phyloP scores from a whole-genome alignment of 2,888 invertebrate species.

The Zygothrica quintamaculata region DNA sequence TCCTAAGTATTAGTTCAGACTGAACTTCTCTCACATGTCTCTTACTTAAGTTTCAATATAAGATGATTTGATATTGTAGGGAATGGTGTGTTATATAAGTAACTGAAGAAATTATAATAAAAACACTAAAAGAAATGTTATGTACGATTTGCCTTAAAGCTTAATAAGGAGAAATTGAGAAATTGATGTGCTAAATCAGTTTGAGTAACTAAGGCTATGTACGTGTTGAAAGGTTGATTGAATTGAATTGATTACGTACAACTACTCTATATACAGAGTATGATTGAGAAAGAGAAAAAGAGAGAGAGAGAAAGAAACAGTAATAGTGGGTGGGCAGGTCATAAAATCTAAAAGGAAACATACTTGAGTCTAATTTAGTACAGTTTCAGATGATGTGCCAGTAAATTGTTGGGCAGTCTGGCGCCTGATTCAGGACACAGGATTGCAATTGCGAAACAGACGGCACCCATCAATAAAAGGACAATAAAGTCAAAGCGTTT shows the following conservation, averaged over 20 bases:
- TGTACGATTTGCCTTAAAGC: conserved; percentile 23
- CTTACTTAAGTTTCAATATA: too few relatives aligned
- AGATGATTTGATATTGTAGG: too few relatives aligned
- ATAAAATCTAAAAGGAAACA: conserved; percentile 61
- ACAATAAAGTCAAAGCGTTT: conserved; percentile 62
- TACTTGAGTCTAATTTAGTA: conserved; percentile 13
- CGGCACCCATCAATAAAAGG: conserved; percentile 43
- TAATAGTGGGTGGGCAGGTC: too few relatives aligned
- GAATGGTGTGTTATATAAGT: background rate
- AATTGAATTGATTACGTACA: conserved; percentile 43
- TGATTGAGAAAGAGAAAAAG: too few relatives aligned
- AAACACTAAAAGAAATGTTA: conserved; percentile 19
- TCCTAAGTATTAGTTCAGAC: too few relatives aligned
- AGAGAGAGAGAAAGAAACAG: background rate
- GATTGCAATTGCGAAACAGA: conserved; percentile 49
- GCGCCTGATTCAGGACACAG: conserved; percentile 26
- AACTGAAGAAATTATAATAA: background rate
- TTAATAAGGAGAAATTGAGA: conserved; percentile 55
- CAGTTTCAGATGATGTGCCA: conserved; percentile 11
- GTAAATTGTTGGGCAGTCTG: conserved; percentile 44
- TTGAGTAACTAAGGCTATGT: conserved; percentile 32
- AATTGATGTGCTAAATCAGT: conserved; percentile 31
- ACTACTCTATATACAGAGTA: background rate
- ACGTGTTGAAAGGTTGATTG: conserved; percentile 72
- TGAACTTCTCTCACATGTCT: too few relatives aligned